Percentiles rank a stretch among this genome's conserved stretches.
Conservation (phyloP, 2,113 vertebrate species). For the Accipiter virgatus region DNA sequence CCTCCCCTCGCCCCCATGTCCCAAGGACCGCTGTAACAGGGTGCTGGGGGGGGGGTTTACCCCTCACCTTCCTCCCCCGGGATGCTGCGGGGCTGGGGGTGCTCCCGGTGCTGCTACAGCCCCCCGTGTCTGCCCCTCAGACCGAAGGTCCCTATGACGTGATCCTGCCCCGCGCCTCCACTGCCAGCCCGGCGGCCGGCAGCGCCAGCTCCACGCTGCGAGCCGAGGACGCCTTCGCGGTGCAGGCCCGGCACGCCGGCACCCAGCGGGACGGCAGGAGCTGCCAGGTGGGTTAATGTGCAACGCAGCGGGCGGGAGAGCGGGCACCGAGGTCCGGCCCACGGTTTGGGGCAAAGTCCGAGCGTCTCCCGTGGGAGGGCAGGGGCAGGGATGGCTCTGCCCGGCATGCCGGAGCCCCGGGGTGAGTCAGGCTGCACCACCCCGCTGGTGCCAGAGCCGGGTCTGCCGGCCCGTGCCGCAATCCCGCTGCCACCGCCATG, state of each 20-base stretch:
- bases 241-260: slow-evolving; percentile 36
- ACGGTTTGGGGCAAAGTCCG: neutral
- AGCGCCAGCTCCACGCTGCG: slow-evolving; percentile 77
- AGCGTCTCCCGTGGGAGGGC: neutral
- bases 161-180: slow-evolving; percentile 85
- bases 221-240: slow-evolving; percentile 61
- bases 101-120: neutral
- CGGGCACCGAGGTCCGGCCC: neutral
- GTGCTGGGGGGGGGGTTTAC: neutral
- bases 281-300: slow-evolving; percentile 72
- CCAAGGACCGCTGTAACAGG: neutral
- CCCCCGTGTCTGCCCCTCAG: neutral
- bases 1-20: neutral
- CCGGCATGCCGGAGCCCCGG: accelerated
- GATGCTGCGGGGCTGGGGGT: accelerated
- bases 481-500: neutral
- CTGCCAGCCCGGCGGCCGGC: slow-evolving; percentile 69
- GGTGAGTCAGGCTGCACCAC: neutral
- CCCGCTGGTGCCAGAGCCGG: accelerated
- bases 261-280: slow-evolving; percentile 43
- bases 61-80: accelerated
- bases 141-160: slow-evolving; percentile 73
- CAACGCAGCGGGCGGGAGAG: neutral
- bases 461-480: neutral
- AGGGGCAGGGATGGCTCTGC: neutral